Conservation (phyloP, 2,797 vertebrate genomes). For the Lepilemur septentrionalis region DNA sequence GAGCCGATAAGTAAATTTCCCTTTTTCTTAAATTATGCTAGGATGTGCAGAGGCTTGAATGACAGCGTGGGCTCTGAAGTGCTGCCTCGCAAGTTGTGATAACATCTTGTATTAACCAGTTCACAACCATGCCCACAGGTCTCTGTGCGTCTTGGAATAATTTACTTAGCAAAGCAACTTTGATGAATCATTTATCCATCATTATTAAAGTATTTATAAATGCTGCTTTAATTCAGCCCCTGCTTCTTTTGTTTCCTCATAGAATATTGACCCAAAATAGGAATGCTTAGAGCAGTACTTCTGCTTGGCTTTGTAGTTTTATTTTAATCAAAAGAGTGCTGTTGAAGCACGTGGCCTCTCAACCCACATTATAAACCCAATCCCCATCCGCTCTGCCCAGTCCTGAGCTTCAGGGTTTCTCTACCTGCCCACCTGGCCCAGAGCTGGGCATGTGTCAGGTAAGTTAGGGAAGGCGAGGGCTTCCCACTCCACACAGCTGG, state of each 20-base stretch:
- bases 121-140: neutral
- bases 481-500: neutral
- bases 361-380: neutral
- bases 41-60: neutral
- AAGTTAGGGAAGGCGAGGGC: neutral
- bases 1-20: neutral
- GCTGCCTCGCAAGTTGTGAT: neutral
- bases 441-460: neutral
- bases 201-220: conserved; percentile 74
- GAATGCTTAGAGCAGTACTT: conserved; percentile 14
- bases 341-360: neutral
- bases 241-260: conserved; percentile 37
- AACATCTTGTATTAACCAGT: conserved; percentile 11
- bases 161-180: conserved; percentile 44
- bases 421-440: neutral
- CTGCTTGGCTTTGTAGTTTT: neutral
- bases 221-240: conserved; percentile 38
- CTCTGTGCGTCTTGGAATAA: conserved; percentile 47
- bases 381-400: rapidly evolving
- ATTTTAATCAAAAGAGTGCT: neutral
- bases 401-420: neutral
- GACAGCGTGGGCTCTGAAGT: neutral
- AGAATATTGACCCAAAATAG: conserved; percentile 61
- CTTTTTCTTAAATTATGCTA: conserved; percentile 50
- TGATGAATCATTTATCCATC: conserved; percentile 65